Evolutionary conservation across 2,113 vertebrate species (phyloP), one percentile per base, ranked within the genome.

Genomic region (Lathamus discolor): DNA sequence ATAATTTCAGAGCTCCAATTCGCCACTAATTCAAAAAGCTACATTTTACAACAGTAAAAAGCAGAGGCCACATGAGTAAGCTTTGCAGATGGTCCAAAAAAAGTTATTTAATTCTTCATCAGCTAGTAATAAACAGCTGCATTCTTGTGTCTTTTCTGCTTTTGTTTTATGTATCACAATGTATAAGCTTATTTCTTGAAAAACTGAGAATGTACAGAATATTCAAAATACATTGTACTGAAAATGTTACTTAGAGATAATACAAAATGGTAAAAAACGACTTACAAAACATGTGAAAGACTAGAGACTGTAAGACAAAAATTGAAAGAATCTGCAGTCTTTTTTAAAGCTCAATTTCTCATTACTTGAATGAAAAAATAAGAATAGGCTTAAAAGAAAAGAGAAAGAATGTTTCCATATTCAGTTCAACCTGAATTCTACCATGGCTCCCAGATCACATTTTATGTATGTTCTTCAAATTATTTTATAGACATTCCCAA

Each of bases 61-160:
- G 92, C 95, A 96, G 77, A 86, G 96, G 95, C 95, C 95, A 94
- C 61, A 95, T 95, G 93, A 97, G 95, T 96, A 96, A 97, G 96
- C 86, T 84, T 93, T 90, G 95, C 95, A 96, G 96, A 97, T 96
- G 95, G 95, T 94, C 90, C 61, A 84, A 87, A 95, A 95, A 96
- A 97, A 96, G 92, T 97, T 97, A 95, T 94, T 92, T 96, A 94
- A 97, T 95, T 96, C 96, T 96, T 93, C 93, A 96, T 92, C 93
- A 97, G 79, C 93, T 76, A 93, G 78, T 93, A 92, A 97, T 94
- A 96, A 96, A 94, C 78, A 96, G 96, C 83, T 96, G 81, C 94
- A 93, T 72, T 92, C 86, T 73, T 86, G 54, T 84, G 75, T 66
- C 76, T 93, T 89, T 88, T 95, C 79, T 86, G 63, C 70, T 88